phyloP scores from a whole-genome alignment of 1,140 invertebrate species.

The Heliconius himera region DNA sequence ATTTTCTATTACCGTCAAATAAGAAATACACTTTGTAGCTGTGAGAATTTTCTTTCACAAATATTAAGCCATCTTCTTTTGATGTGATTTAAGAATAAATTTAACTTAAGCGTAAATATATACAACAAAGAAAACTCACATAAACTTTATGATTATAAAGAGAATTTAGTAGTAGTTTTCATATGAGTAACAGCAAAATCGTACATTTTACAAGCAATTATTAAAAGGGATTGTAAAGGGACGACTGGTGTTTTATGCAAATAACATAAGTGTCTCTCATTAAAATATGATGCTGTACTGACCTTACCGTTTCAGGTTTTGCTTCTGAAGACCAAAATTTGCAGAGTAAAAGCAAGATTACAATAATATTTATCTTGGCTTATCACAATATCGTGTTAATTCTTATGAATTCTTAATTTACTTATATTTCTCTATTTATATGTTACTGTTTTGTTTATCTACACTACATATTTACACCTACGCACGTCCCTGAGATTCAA shows the following conservation, averaged over 20 bases:
- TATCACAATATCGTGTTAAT: too few relatives aligned
- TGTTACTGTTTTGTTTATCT: too few relatives aligned
- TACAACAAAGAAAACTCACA: background rate
- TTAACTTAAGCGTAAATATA: background rate
- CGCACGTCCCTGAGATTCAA: too few relatives aligned
- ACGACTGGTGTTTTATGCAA: constrained; percentile 44
- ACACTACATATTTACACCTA: too few relatives aligned
- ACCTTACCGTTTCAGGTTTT: constrained; percentile 36
- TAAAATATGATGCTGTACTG: constrained; percentile 57
- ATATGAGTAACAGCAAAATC: background rate
- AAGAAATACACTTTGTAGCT: background rate
- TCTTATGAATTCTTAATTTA: too few relatives aligned
- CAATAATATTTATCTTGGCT: background rate
- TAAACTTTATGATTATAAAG: background rate
- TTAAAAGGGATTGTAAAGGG: background rate
- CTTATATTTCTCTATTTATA: too few relatives aligned
- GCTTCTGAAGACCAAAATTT: constrained; percentile 36
- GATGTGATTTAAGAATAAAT: background rate
- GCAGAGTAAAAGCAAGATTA: background rate
- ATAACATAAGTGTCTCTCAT: constrained; percentile 49
- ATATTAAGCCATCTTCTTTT: background rate
- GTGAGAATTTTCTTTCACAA: background rate
- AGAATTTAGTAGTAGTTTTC: background rate
- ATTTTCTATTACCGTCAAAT: background rate
- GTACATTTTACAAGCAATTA: background rate